Conservation (phyloP, 2,888 invertebrate genomes). For the Leucoptera coffeella region DNA sequence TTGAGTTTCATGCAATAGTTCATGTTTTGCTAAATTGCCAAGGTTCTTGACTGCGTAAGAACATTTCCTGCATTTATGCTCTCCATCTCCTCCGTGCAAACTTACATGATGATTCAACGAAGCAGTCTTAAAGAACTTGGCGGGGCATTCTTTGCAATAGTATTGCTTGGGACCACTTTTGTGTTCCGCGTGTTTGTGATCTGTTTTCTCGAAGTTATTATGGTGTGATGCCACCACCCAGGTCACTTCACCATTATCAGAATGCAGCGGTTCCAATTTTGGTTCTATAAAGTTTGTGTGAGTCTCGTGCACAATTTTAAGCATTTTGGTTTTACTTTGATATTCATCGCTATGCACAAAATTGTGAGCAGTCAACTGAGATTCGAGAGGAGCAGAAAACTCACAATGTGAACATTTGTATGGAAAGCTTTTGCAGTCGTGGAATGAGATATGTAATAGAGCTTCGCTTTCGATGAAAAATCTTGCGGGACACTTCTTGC, state of each 20-base stretch:
- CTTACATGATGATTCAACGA: constrained; percentile 65
- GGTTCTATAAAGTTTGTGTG: constrained; percentile 63
- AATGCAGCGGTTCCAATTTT: constrained; percentile 34
- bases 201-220: constrained; percentile 14
- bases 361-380: constrained; percentile 62
- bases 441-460: constrained; percentile 65
- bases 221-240: constrained; percentile 36
- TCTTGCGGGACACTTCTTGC: constrained; percentile 77
- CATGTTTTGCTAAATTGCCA: constrained; percentile 62
- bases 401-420: constrained; percentile 72
- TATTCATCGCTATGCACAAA: constrained; percentile 74
- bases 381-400: constrained; percentile 66
- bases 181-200: constrained; percentile 11
- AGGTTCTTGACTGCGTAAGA: constrained; percentile 63
- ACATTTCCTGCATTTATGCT: constrained; percentile 65
- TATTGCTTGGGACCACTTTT: constrained; percentile 33
- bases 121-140: constrained; percentile 66
- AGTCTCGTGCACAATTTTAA: constrained; percentile 59
- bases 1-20: constrained; percentile 44
- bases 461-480: constrained; percentile 72
- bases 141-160: constrained; percentile 61
- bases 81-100: constrained; percentile 58
- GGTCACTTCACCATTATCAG: constrained; percentile 18
- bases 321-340: constrained; percentile 66
- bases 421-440: constrained; percentile 49